phyloP scores from a whole-genome alignment of 2,113 vertebrate genomes.

The Lonchura striata region DNA sequence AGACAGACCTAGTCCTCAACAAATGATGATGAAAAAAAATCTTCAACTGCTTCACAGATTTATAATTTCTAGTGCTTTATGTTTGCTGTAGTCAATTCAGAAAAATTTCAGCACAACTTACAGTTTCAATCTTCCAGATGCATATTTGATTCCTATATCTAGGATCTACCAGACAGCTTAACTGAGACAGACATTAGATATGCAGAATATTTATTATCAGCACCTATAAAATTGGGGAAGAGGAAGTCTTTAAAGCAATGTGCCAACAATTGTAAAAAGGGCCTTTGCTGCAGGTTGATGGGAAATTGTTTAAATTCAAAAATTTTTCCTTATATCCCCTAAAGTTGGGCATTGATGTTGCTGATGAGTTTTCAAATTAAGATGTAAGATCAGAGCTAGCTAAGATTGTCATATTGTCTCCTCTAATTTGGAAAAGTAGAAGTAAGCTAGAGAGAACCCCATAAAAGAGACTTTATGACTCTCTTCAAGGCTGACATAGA shows the following conservation, averaged over 20 bases:
- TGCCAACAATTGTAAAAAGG: neutral
- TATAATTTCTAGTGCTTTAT: neutral
- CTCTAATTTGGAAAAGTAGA: conserved; percentile 84
- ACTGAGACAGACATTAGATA: neutral
- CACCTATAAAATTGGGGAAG: neutral
- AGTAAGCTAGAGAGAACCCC: conserved; percentile 73
- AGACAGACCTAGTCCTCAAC: neutral
- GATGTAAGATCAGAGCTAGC: conserved; percentile 82
- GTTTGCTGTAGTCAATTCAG: neutral
- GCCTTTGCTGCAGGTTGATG: neutral
- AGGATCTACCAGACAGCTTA: neutral
- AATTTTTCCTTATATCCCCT: conserved; percentile 39
- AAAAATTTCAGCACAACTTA: neutral
- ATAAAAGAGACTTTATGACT: conserved; percentile 88
- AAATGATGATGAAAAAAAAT: neutral
- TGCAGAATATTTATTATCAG: conserved; percentile 27
- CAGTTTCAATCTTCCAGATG: neutral
- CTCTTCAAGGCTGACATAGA: conserved; percentile 78
- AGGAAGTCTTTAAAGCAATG: neutral
- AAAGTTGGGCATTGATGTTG: conserved; percentile 35
- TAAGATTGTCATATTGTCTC: conserved; percentile 85
- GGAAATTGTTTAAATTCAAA: conserved; percentile 47
- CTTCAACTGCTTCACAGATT: neutral
- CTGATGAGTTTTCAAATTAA: conserved; percentile 77
- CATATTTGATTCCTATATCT: neutral